Conservation (phyloP, 1,140 invertebrate species). For the Halesus radiatus region DNA sequence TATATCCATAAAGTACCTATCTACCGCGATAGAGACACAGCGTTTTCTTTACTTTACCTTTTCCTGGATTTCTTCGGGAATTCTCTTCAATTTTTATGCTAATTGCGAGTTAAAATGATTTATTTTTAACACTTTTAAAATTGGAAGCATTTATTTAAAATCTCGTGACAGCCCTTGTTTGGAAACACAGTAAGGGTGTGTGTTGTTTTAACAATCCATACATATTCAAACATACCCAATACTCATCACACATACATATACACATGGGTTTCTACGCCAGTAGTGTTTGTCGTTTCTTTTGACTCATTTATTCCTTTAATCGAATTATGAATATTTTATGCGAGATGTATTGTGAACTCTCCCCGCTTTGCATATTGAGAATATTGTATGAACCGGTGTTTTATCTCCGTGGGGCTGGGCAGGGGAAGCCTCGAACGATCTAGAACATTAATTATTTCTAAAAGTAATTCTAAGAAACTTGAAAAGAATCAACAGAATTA, state of each 20-base stretch:
- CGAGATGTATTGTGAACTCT: constrained; percentile 33
- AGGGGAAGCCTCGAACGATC: too few relatives aligned
- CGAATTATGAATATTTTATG: constrained; percentile 57
- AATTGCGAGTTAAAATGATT: too few relatives aligned
- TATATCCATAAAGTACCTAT: neutral
- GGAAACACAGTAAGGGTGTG: neutral
- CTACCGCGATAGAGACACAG: too few relatives aligned
- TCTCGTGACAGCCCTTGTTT: neutral
- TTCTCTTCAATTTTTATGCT: too few relatives aligned
- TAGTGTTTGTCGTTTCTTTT: constrained; percentile 39
- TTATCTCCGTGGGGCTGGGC: neutral
- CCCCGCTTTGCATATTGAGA: constrained; percentile 28
- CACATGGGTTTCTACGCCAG: neutral
- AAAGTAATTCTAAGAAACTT: too few relatives aligned
- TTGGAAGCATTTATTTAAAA: too few relatives aligned
- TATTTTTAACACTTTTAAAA: too few relatives aligned
- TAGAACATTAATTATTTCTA: too few relatives aligned
- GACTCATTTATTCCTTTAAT: constrained; percentile 56
- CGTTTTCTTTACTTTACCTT: too few relatives aligned
- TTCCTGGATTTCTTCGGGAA: too few relatives aligned
- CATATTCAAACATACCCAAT: neutral
- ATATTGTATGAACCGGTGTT: neutral
- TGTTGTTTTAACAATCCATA: neutral
- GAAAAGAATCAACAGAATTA: too few relatives aligned
- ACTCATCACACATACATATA: neutral